Percentiles rank a stretch among this genome's conserved stretches.
Evolutionary conservation across 2,113 vertebrate species (phyloP).

Genomic region (Rhipidura dahli): DNA sequence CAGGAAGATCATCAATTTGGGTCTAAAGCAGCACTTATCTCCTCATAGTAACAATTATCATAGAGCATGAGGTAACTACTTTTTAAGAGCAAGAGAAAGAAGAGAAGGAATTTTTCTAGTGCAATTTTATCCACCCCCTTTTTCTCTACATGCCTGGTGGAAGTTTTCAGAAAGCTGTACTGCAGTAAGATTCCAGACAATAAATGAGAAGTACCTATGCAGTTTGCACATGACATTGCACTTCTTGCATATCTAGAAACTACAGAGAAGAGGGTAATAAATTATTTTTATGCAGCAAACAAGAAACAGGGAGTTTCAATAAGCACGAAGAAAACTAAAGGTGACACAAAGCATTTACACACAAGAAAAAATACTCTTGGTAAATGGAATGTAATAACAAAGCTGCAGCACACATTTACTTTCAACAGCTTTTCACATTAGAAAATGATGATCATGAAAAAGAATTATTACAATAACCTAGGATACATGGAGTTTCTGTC

Average conservation of each 20-base stretch:
- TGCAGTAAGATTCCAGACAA: neutral
- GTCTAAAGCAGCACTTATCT: neutral
- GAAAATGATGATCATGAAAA: neutral
- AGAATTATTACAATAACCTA: neutral
- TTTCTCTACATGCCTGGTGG: neutral
- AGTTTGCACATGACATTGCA: slow-evolving; percentile 7
- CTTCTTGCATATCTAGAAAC: neutral
- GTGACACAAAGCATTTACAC: neutral
- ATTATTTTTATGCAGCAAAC: slow-evolving; percentile 13
- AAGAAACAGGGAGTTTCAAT: neutral
- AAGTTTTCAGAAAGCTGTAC: neutral
- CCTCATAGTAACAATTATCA: neutral
- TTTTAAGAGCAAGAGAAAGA: neutral
- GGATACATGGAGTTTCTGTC: neutral
- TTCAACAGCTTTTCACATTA: slow-evolving; percentile 3
- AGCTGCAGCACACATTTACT: neutral
- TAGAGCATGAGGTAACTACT: neutral
- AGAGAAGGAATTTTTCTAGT: neutral
- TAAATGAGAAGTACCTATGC: neutral
- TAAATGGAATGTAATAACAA: slow-evolving; percentile 43
- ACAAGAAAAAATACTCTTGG: neutral
- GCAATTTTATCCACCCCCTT: neutral
- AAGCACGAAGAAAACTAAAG: neutral
- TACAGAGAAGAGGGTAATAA: slow-evolving; percentile 6
- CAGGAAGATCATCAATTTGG: neutral